Percentiles rank a stretch among this genome's conserved stretches.
These are phyloP conservation scores for Saturnia japonica DNA, from an alignment of 2,888 invertebrate genomes.

Conservation along the genomic window DNA sequence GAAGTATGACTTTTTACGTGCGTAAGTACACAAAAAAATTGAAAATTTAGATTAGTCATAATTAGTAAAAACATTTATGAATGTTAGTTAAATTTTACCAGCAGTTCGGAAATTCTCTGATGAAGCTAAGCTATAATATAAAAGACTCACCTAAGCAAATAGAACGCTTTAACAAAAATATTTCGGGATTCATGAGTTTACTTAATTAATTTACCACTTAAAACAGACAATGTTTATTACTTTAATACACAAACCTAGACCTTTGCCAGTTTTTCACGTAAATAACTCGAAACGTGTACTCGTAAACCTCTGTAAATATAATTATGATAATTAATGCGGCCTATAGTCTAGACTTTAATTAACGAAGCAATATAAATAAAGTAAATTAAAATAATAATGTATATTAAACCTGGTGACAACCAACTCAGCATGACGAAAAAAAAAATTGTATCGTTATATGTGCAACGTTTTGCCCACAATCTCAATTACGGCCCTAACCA, in stretches of 20 bases:
- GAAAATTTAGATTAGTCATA: not conserved
- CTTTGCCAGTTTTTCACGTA: not conserved
- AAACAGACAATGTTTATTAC: not conserved
- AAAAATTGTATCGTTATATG: too few species aligned
- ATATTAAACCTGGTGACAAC: too few species aligned
- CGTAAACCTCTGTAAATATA: not conserved
- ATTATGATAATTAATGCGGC: not conserved
- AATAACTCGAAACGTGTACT: not conserved
- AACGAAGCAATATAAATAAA: too few species aligned
- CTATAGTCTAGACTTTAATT: too few species aligned
- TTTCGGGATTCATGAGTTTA: not conserved
- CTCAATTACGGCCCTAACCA: too few species aligned
- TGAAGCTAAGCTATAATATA: not conserved
- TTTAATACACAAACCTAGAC: not conserved
- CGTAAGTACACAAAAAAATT: too few species aligned
- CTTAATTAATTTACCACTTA: not conserved
- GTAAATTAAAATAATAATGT: too few species aligned
- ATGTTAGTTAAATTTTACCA: not conserved
- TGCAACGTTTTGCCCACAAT: too few species aligned
- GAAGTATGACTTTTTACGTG: too few species aligned
- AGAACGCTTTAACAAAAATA: not conserved
- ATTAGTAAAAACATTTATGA: not conserved
- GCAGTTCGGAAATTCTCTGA: not conserved
- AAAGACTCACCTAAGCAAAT: slow-evolving; percentile 3
- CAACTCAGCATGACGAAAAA: too few species aligned